These are phyloP conservation scores for Mus caroli DNA, from an alignment of 2,797 vertebrate genomes.

Conservation along the genomic window DNA sequence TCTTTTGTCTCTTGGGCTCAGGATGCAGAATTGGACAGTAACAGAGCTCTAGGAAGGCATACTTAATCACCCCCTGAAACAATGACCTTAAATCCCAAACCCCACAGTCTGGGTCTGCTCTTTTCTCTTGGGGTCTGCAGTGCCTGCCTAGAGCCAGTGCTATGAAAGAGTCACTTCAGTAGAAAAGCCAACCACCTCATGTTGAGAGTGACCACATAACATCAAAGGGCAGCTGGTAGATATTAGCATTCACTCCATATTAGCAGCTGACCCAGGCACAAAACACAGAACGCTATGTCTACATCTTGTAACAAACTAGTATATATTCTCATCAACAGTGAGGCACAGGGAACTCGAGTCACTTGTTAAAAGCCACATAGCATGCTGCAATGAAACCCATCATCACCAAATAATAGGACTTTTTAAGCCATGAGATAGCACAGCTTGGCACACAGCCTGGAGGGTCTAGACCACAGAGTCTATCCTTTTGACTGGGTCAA, in stretches of 20 bases:
- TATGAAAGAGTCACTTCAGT: background rate
- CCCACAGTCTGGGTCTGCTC: background rate
- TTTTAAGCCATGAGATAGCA: background rate
- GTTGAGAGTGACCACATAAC: background rate
- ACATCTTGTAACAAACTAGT: background rate
- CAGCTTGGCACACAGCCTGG: fast-evolving
- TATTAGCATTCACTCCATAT: background rate
- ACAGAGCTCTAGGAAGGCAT: background rate
- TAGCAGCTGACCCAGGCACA: background rate
- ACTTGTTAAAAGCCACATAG: background rate
- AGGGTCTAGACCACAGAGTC: background rate
- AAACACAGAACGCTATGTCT: fast-evolving
- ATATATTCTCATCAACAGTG: background rate
- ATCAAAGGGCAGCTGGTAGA: background rate
- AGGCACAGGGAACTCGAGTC: constrained; percentile 30
- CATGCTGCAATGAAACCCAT: too few species aligned
- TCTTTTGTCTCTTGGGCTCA: background rate
- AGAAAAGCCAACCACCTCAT: fast-evolving
- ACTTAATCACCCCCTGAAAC: background rate
- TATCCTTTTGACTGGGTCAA: background rate
- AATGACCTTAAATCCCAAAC: background rate
- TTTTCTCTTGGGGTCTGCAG: background rate
- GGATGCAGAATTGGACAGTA: background rate
- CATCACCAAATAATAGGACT: background rate
- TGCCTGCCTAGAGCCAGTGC: background rate